Evolutionary conservation across 2,888 invertebrate species (phyloP), one percentile per base, ranked within the genome.

Genomic region (Caenorhabditis sp.): DNA sequence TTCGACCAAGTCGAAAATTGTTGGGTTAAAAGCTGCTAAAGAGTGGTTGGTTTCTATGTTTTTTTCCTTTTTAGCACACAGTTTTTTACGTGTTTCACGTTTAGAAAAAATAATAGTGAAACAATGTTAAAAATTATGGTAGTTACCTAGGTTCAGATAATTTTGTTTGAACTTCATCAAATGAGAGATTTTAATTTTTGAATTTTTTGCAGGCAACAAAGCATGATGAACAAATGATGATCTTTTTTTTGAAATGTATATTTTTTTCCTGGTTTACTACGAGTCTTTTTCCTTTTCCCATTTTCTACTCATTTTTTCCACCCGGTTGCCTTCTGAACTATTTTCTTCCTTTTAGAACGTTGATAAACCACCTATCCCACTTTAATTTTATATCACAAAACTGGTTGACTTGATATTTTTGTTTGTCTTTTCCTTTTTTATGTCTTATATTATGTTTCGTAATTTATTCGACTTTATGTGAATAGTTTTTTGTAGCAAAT

Each of bases 1-100:
- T 50, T 19, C 53, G 17, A 27, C 24, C 4, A 54, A 58, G 1
- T 62, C 64, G 1, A 73, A 73, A 49, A 62, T 68, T 31, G 19
- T 53, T 6, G 73, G 73, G 23, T 57, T 68, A 50, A 73, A 65
- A 59, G 73, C 68, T 8, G 73, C 73, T 6, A 73, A 31, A 21
- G 73, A 73, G 24, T 73, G 73, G 72, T 72, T 26, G 26, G 26
- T 43, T 12, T 43, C 14, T 12, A 43, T 10, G 3, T 17, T 17
- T 43, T 43, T 43, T 43, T 43, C 17, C 10, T 43, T 43, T 17
- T 17, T n/a, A n/a, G n/a, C n/a, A n/a, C n/a, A n/a, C n/a, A n/a
- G n/a, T n/a, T n/a, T n/a, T n/a, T n/a, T n/a, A n/a, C n/a, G n/a
- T n/a, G n/a, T n/a, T n/a, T n/a, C n/a, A n/a, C n/a, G n/a, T n/a